phyloP scores from a whole-genome alignment of 2,113 vertebrate genomes.

The Noturus placidus region DNA sequence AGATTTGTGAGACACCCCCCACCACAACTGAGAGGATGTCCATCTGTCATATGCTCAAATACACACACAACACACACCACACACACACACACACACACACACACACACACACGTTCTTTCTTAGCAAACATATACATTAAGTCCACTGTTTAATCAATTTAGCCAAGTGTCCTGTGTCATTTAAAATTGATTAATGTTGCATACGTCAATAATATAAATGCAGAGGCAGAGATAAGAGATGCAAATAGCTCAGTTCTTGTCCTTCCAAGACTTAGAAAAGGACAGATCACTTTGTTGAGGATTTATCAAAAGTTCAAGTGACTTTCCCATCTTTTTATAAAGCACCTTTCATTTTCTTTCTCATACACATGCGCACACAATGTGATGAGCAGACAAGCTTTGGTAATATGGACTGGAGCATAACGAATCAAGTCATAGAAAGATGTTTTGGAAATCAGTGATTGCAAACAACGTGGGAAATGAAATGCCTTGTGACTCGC shows the following conservation, averaged over 20 bases:
- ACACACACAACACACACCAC: slow-evolving; percentile 8
- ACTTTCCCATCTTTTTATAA: background rate
- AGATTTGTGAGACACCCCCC: background rate
- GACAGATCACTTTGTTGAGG: background rate
- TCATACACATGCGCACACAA: background rate
- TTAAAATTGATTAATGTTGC: background rate
- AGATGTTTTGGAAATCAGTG: background rate
- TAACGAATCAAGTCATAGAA: background rate
- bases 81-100: background rate
- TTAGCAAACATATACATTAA: background rate
- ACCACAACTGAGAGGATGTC: background rate
- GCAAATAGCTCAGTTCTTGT: background rate
- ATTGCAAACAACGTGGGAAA: background rate
- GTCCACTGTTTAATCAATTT: background rate
- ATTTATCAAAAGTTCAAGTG: background rate
- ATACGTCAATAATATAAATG: background rate
- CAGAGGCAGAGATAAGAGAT: background rate
- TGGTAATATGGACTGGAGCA: background rate
- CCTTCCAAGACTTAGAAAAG: background rate
- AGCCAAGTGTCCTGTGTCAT: background rate
- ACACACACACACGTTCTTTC: too few species aligned
- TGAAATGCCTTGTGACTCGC: background rate
- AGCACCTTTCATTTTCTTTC: background rate
- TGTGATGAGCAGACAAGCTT: background rate
- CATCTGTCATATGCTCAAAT: background rate